phyloP scores from a whole-genome alignment of 2,797 vertebrate genomes.

The Otus scops region DNA sequence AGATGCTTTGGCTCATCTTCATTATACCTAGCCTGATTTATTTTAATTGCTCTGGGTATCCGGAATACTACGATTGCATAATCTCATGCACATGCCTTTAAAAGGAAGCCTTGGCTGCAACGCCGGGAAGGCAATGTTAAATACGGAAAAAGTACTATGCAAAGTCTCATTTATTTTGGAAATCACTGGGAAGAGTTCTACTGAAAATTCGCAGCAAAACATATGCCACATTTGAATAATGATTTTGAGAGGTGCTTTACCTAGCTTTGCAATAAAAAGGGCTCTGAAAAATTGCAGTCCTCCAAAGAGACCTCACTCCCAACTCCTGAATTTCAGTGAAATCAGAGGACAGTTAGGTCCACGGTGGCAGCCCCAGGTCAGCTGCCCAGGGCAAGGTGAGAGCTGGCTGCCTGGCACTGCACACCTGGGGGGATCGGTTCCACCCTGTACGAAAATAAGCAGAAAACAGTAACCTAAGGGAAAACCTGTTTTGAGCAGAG shows the following conservation, averaged over 20 bases:
- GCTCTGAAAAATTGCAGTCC: neutral
- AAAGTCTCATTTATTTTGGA: slow-evolving; percentile 62
- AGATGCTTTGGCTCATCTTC: slow-evolving; percentile 68
- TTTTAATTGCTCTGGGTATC: slow-evolving; percentile 68
- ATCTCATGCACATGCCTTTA: slow-evolving; percentile 63
- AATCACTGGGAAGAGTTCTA: slow-evolving; percentile 44
- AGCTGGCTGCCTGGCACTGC: neutral
- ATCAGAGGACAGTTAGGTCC: neutral
- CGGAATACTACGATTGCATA: slow-evolving; percentile 60
- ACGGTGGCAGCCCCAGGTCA: accelerated
- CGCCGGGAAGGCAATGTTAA: slow-evolving; percentile 42
- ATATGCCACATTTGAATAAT: slow-evolving; percentile 49
- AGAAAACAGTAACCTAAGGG: neutral
- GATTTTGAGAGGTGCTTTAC: slow-evolving; percentile 32
- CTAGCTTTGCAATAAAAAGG: neutral
- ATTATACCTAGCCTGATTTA: slow-evolving; percentile 71
- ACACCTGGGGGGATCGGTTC: accelerated
- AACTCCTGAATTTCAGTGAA: neutral
- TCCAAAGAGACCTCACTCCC: neutral
- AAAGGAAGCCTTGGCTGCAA: slow-evolving; percentile 63
- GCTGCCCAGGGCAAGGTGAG: neutral
- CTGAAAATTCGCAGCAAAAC: slow-evolving; percentile 47
- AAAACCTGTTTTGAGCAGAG: neutral
- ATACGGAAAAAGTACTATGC: slow-evolving; percentile 50
- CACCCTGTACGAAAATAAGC: neutral